Base-by-base conservation (phyloP, 2,113 vertebrate species). In the Willisornis vidua region DNA sequence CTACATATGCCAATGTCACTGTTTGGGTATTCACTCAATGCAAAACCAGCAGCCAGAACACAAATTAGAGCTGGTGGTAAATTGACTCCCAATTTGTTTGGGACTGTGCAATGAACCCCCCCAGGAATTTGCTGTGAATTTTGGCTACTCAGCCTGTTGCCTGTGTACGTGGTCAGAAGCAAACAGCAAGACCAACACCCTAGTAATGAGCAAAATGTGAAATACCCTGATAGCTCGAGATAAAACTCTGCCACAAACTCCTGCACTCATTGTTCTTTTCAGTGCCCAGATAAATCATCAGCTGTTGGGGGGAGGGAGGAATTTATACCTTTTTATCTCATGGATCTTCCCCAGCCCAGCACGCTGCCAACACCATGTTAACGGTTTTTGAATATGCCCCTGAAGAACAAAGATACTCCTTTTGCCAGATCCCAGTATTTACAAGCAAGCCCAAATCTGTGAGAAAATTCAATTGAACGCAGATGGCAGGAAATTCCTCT, bases 401-500 rank as follows among this genome's bases (percentile, higher is more conserved):
- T 95, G 97, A 98, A 98, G 98, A 98, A 98, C 98, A 98, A 98
- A 98, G 98, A 98, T 96, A 94, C 97, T 97, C 96, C 98, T 97
- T 98, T 93, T 98, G 98, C 98, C 98, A 98, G 98, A 98, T 98
- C 97, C 98, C 98, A 98, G 98, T 99, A 99, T 99, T 99, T 99
- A 99, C 98, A 99, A 99, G 98, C 98, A 98, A 98, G 98, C 98
- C 97, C 97, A 98, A 98, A 99, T 99, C 98, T 99, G 98, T 98
- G 98, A 99, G 98, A 98, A 98, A 98, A 99, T 99, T 98, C 98
- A 98, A 99, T 99, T 99, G 98, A 98, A 99, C 5, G 95, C 99
- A 99, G 99, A 99, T 99, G 99, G 98, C 98, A 99, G 99, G 99
- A 99, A 99, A 99, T 99, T 99, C 99, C 98, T 99, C 97, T 97